Base-by-base conservation (phyloP, 2,888 invertebrate genomes). In the Lypha dubia region DNA sequence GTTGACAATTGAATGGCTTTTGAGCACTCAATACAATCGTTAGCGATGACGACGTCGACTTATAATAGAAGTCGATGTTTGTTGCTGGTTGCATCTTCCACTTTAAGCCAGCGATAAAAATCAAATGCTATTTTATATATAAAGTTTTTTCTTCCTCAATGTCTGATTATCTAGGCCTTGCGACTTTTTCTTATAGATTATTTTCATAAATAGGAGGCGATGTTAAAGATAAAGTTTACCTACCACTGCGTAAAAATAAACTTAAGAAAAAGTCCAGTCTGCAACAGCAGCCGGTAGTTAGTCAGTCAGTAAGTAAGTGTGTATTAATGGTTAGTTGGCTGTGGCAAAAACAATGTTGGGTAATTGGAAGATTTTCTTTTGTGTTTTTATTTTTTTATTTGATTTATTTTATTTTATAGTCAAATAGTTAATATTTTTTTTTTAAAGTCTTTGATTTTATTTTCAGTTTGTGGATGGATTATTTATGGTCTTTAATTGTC, bases 1-100 rank as follows among this genome's bases (percentile, higher is more conserved):
- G 74, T 84, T 84, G 84, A 84, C 84, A 84, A 84, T 84, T 84
- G 84, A 84, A 84, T 84, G 74, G 84, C 84, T 74, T 84, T 84
- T 84, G 84, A 84, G 84, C 81, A 84, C 84, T 84, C 84, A 84
- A 84, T 84, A 84, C 84, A 84, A 81, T 84, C 84, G 81, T 79
- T 84, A 84, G 81, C 81, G 81, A 81, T 77, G 77, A 76, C 80
- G 73, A 79, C 35, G 58, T 6, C 70, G 38, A 62, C 53, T 84
- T 79, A 74, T 84, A 77, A 74, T 74, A 84, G 84, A 77, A 74
- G 77, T 79, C 56, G 67, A 53, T 49, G 65, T 38, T 28, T 71
- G 63, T 24, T 70, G 75, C 32, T 70, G 62, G 71, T 67, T 63
- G 28, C 58, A 70, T 80, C 68, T 80, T 79, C 68, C 74, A 44